Evolutionary conservation across 2,888 invertebrate genomes (phyloP).

Genomic region (Leucophenga montana): DNA sequence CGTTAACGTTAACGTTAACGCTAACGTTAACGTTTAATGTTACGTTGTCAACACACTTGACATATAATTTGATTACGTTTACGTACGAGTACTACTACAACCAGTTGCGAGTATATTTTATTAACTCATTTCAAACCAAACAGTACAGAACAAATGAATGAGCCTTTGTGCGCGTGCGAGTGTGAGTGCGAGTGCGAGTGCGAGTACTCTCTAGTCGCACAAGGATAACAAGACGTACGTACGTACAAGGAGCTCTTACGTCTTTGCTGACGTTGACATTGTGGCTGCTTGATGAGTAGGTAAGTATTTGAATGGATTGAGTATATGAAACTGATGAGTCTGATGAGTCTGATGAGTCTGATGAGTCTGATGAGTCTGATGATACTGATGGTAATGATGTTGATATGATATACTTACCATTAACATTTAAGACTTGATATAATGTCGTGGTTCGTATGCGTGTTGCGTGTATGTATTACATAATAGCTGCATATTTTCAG

Average conservation of each 20-base stretch:
- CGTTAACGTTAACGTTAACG: slow-evolving; percentile 26
- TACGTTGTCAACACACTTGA: slow-evolving; percentile 67
- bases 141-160: neutral
- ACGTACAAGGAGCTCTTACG: no score
- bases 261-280: no score
- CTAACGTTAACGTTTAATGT: slow-evolving; percentile 64
- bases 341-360: neutral
- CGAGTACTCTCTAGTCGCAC: neutral
- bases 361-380: neutral
- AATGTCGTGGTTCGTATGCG: slow-evolving; percentile 37
- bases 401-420: slow-evolving; percentile 63
- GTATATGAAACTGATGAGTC: neutral
- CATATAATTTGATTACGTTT: slow-evolving; percentile 66
- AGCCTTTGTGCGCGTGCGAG: no score
- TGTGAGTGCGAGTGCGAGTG: neutral
- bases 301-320: no score
- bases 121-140: slow-evolving; percentile 57
- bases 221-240: no score
- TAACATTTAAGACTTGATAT: slow-evolving; percentile 48
- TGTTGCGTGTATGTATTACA: slow-evolving; percentile 28
- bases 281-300: no score
- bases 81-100: slow-evolving; percentile 48
- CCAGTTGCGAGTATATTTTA: slow-evolving; percentile 45
- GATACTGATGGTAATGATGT: slow-evolving; percentile 41
- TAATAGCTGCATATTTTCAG: no score